Evolutionary conservation across 2,888 invertebrate genomes (phyloP).

Genomic region (Buathra laborator): DNA sequence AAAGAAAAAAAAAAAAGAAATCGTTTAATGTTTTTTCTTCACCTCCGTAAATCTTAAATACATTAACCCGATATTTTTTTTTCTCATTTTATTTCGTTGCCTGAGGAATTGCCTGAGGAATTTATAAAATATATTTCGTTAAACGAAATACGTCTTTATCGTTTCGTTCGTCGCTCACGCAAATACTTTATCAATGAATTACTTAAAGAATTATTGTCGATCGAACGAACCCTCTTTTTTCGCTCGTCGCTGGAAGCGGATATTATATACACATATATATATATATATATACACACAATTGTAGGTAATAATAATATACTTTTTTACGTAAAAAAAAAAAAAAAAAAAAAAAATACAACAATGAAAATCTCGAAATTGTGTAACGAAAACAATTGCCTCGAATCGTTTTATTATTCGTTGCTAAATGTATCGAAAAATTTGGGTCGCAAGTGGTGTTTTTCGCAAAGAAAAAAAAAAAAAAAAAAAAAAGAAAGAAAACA

Average conservation of each 20-base stretch:
- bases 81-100: background rate
- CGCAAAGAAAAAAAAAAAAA: background rate
- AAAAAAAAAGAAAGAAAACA: background rate
- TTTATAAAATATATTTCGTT: slow-evolving; percentile 7
- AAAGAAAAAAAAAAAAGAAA: background rate
- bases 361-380: slow-evolving; percentile 10
- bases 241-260: slow-evolving; percentile 30
- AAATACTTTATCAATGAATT: slow-evolving; percentile 53
- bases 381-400: background rate
- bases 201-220: slow-evolving; percentile 43
- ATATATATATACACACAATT: slow-evolving; percentile 28
- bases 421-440: slow-evolving; percentile 38
- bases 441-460: slow-evolving; percentile 19
- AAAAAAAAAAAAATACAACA: no score
- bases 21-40: slow-evolving; percentile 19
- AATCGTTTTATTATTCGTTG: slow-evolving; percentile 31
- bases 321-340: slow-evolving; percentile 55
- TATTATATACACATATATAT: slow-evolving; percentile 9
- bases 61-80: slow-evolving; percentile 8
- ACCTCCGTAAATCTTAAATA: background rate
- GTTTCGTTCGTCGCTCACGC: slow-evolving; percentile 33
- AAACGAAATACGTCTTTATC: background rate
- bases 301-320: slow-evolving; percentile 56
- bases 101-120: background rate
- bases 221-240: slow-evolving; percentile 9